Evolutionary conservation across 2,888 invertebrate genomes (phyloP).

Genomic region (Reticulitermes lucifugus): DNA sequence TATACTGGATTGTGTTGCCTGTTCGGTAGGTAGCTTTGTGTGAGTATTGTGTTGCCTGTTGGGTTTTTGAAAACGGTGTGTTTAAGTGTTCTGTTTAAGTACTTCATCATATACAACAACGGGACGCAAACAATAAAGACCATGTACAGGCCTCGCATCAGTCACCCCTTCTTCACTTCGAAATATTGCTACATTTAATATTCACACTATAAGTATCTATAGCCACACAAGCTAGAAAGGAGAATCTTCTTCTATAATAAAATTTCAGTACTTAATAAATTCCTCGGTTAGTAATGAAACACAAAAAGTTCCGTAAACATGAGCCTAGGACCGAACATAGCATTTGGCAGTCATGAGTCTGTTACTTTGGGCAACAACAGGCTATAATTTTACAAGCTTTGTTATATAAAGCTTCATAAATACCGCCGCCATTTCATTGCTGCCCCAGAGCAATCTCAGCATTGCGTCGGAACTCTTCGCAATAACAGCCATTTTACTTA

Average conservation of each 20-base stretch:
- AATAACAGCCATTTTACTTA: neutral
- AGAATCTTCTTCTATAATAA: neutral
- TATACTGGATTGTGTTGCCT: too few relatives aligned
- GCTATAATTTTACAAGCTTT: neutral
- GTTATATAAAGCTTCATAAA: neutral
- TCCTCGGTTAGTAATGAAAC: neutral
- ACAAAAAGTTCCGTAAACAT: neutral
- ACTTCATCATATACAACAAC: too few relatives aligned
- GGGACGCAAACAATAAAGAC: too few relatives aligned
- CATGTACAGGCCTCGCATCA: too few relatives aligned
- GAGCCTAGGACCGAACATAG: neutral
- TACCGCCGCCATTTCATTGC: neutral
- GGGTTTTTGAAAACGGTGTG: too few relatives aligned
- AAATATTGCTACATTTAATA: too few relatives aligned
- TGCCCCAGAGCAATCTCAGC: neutral
- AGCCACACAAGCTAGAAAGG: too few relatives aligned
- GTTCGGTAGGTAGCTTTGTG: too few relatives aligned
- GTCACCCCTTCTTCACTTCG: too few relatives aligned
- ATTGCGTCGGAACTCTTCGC: neutral
- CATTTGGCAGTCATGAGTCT: conserved; percentile 8
- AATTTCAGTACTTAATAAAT: neutral
- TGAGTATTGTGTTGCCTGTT: too few relatives aligned
- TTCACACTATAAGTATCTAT: too few relatives aligned
- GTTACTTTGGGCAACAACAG: neutral
- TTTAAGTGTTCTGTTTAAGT: too few relatives aligned